These are phyloP conservation scores for Campylorhamphus procurvoides DNA, from an alignment of 2,113 vertebrate genomes.

Conservation along the genomic window DNA sequence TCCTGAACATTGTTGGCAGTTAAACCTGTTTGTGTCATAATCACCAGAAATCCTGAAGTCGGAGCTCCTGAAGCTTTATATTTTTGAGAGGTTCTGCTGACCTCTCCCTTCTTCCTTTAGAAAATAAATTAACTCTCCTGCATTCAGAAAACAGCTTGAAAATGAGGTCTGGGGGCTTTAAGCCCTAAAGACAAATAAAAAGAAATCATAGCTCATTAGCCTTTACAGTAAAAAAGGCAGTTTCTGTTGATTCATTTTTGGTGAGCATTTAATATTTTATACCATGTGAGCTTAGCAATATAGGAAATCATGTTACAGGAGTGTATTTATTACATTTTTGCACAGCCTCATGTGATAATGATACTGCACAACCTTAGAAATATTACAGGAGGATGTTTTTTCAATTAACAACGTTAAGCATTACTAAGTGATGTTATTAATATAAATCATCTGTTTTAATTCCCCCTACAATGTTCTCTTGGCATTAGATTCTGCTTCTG, in stretches of 20 bases:
- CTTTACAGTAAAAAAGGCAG: background rate
- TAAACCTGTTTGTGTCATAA: background rate
- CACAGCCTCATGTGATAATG: background rate
- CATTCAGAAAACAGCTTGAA: background rate
- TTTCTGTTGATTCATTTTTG: background rate
- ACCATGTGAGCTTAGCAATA: background rate
- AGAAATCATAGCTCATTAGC: constrained; percentile 12
- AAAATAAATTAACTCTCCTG: background rate
- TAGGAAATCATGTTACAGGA: background rate
- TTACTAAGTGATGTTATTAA: background rate
- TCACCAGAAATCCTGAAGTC: background rate
- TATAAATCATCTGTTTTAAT: constrained; percentile 9
- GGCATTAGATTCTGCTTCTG: background rate
- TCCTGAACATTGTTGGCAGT: background rate
- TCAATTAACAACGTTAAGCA: background rate
- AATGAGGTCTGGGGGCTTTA: background rate
- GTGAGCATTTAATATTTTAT: constrained; percentile 2
- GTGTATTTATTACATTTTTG: background rate
- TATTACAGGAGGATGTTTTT: background rate
- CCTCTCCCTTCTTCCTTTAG: background rate
- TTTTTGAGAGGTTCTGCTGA: background rate
- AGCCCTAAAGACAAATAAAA: constrained; percentile 39
- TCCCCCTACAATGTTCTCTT: background rate
- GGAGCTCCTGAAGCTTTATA: background rate
- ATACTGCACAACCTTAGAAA: background rate